These are phyloP conservation scores for Pygoscelis adeliae DNA, from an alignment of 2,113 vertebrate species.

Conservation along the genomic window DNA sequence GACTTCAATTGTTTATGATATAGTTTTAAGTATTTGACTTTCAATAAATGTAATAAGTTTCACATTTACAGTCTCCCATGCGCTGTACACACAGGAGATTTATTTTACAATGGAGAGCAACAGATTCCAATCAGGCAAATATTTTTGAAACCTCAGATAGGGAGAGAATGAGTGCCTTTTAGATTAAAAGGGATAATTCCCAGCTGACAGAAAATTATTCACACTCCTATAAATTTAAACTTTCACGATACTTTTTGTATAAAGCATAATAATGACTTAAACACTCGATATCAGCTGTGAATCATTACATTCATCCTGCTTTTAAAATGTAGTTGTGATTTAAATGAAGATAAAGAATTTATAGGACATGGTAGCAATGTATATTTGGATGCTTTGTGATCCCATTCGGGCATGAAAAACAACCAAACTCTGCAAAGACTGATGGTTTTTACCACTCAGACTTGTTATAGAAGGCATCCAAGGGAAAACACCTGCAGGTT, in stretches of 20 bases:
- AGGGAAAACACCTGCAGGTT: neutral
- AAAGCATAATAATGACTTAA: slow-evolving; percentile 10
- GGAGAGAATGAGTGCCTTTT: neutral
- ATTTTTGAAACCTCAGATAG: slow-evolving; percentile 11
- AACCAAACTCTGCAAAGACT: neutral
- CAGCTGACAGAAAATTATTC: slow-evolving; percentile 38
- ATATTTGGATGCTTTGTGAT: neutral
- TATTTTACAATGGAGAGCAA: neutral
- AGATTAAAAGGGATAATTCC: slow-evolving; percentile 46
- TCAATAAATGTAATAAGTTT: neutral
- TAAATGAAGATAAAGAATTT: neutral
- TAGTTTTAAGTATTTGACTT: neutral
- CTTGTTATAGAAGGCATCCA: neutral
- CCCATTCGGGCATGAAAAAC: neutral
- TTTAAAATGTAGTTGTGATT: neutral
- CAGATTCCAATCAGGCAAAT: slow-evolving; percentile 37
- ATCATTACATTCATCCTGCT: neutral
- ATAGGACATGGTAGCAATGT: neutral
- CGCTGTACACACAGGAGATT: neutral
- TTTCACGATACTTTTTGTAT: neutral
- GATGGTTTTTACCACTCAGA: neutral
- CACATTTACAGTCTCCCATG: neutral
- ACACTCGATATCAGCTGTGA: neutral
- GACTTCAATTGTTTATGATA: neutral
- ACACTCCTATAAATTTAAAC: slow-evolving; percentile 14